phyloP scores from a whole-genome alignment of 2,113 vertebrate genomes.

The Jacana jacana region DNA sequence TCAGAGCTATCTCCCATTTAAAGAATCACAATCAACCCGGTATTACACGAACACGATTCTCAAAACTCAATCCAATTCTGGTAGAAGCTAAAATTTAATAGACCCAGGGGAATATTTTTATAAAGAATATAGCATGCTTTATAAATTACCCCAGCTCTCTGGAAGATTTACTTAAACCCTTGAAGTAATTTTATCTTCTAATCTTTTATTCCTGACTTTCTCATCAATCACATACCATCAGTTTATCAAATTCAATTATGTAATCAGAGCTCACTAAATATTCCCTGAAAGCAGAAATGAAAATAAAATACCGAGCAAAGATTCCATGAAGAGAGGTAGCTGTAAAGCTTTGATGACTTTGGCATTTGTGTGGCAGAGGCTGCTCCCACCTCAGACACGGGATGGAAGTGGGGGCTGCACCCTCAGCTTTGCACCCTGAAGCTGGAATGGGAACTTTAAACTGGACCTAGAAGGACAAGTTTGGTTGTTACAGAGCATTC shows the following conservation, averaged over 20 bases:
- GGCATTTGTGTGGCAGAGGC: background rate
- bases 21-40: slow-evolving; percentile 6
- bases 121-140: slow-evolving; percentile 46
- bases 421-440: background rate
- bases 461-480: background rate
- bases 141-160: slow-evolving; percentile 41
- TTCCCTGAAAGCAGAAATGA: slow-evolving; percentile 20
- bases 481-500: background rate
- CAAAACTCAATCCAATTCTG: slow-evolving; percentile 27
- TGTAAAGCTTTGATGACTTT: background rate
- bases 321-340: background rate
- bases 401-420: background rate
- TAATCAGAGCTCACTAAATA: slow-evolving; percentile 53
- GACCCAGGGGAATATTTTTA: slow-evolving; percentile 16
- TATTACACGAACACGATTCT: slow-evolving; percentile 37
- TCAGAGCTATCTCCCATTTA: background rate
- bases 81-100: slow-evolving; percentile 56
- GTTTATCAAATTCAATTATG: slow-evolving; percentile 62
- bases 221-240: slow-evolving; percentile 36
- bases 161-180: slow-evolving; percentile 55
- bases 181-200: slow-evolving; percentile 42
- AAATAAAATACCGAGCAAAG: slow-evolving; percentile 38
- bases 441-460: background rate
- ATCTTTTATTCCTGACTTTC: slow-evolving; percentile 49
- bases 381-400: background rate